A percentile compares a stretch with the other conserved stretches of the same genome.
Evolutionary conservation across 2,797 vertebrate species (phyloP).

Genomic region (Microctenopoma steveboyesi): DNA sequence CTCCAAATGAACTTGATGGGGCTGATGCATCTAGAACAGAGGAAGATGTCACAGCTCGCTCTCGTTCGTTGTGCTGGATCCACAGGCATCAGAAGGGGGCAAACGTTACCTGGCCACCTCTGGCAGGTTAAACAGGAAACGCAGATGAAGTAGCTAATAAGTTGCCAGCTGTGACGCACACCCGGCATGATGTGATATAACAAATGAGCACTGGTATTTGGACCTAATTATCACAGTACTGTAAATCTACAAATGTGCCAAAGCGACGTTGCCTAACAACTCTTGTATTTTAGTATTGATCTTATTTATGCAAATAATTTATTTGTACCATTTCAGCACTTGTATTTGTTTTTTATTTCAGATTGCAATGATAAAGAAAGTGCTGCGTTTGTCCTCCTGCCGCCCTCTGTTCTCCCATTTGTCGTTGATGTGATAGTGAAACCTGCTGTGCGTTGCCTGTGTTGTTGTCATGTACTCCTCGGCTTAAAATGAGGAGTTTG

Average conservation of each 20-base stretch:
- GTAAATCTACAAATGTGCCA: constrained; percentile 59
- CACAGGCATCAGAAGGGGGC: too few relatives aligned
- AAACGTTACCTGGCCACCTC: too few relatives aligned
- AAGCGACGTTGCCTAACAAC: constrained; percentile 52
- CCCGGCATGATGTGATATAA: constrained; percentile 19
- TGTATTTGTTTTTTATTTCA: constrained; percentile 17
- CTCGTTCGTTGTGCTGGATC: not conserved
- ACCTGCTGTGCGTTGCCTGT: constrained; percentile 28
- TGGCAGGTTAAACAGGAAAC: not conserved
- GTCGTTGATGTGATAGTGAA: constrained; percentile 29
- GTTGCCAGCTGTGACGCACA: constrained; percentile 1
- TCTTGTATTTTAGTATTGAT: constrained; percentile 25
- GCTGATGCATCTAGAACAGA: not conserved
- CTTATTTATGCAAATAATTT: constrained; percentile 49
- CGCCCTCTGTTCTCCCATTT: constrained; percentile 2
- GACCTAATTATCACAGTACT: constrained; percentile 48
- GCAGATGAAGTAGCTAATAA: constrained; percentile 14
- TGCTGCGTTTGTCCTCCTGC: not conserved
- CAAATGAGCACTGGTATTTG: constrained; percentile 25
- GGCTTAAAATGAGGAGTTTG: constrained; percentile 1
- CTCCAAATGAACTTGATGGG: not conserved
- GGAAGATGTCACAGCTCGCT: not conserved
- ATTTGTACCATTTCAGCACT: constrained; percentile 33
- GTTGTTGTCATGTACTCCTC: constrained; percentile 24
- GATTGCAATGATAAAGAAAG: constrained; percentile 15